Evolutionary conservation across 1,140 invertebrate species (phyloP), one percentile per base, ranked within the genome.

Genomic region (Drosophila carrolli): DNA sequence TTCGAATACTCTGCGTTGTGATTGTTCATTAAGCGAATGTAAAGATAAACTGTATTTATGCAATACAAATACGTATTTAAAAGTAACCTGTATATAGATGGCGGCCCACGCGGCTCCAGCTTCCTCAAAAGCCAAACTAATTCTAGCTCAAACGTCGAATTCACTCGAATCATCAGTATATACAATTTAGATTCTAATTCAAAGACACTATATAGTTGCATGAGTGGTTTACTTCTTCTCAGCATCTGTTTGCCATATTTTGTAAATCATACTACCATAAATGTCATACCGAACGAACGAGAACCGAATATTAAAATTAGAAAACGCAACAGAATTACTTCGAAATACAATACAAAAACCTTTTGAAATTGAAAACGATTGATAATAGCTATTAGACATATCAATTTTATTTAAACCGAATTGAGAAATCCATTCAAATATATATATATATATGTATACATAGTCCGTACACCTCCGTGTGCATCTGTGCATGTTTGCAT

Each of bases 361-460:
- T 80, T 88, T 74, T 78, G 72, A 84, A 90, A 90, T 89, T 78
- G 80, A 90, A 89, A 91, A 90, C 89, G 86, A 92, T 91, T 90
- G 89, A 92, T 92, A 92, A 92, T 92, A 92, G 91, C 67, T 92
- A 90, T 90, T 92, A 92, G 91, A 92, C 91, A 92, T 92, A 92
- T 92, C 91, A 92, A 84, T 80, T 90, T 85, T 80, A 82, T 86
- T 80, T 79, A 88, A 75, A 76, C 56, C 32, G 38, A 72, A 76
- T 55, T 41, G 53, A 41, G 32, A 58, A 50, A 63, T 73, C 43
- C 68, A 70, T 48, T 53, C 41, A 72, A 56, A 32, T 41, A 57
- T 37, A 73, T 55, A 57, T 55, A 57, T 76, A 66, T 43, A 68
- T 78, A 51, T 46, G 35, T 40, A 56, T 53, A 37, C 44, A 63